A percentile compares a stretch with the other conserved stretches of the same genome.
Conservation (phyloP, 1,140 invertebrate species). For the Pogonomyrmex barbatus region DNA sequence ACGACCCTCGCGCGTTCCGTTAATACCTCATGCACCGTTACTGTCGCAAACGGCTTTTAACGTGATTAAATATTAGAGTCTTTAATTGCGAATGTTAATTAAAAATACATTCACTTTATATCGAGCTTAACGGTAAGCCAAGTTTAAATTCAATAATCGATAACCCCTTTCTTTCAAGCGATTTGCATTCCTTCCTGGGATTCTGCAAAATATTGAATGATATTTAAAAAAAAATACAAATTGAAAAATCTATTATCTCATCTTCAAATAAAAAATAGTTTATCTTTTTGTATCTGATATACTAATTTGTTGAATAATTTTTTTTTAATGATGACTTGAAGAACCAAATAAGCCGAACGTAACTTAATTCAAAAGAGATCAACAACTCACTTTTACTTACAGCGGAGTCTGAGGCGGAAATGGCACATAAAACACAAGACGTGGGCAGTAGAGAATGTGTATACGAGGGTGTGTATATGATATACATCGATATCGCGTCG, state of each 20-base stretch:
- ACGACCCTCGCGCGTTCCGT: constrained; percentile 20
- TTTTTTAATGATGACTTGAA: not conserved
- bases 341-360: not conserved
- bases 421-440: constrained; percentile 46
- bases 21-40: constrained; percentile 25
- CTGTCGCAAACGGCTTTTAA: not conserved
- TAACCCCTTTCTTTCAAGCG: not conserved
- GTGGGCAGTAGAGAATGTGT: constrained; percentile 51
- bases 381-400: constrained; percentile 1
- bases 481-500: constrained; percentile 71
- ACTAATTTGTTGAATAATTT: not conserved
- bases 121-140: not conserved
- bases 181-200: not conserved
- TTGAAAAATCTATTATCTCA: not conserved
- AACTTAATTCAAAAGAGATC: constrained; percentile 1
- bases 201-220: not conserved
- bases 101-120: not conserved
- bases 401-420: not conserved
- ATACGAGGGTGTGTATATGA: constrained; percentile 62
- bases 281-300: not conserved
- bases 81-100: not conserved
- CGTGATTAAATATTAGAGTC: not conserved
- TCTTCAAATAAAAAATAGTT: not conserved
- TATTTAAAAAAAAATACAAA: not conserved
- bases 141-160: not conserved